Evolutionary conservation across 2,888 invertebrate genomes (phyloP).

Genomic region (Tetranychus truncatus): DNA sequence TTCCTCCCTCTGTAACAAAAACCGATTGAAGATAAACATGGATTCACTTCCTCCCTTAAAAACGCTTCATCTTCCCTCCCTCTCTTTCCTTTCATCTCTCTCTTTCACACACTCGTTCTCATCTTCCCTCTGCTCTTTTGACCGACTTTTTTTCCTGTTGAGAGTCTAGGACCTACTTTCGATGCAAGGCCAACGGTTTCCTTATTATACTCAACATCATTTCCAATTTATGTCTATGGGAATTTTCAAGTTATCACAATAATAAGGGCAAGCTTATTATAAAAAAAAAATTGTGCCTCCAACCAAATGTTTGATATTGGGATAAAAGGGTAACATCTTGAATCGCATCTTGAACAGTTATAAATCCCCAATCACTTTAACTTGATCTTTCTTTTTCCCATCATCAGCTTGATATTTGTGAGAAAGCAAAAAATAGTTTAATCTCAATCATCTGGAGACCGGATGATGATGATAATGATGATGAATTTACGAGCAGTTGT

Average conservation of each 20-base stretch:
- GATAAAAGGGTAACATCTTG: not conserved
- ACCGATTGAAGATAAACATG: too few relatives aligned
- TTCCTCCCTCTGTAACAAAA: too few relatives aligned
- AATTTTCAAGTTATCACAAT: not conserved
- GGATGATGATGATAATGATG: not conserved
- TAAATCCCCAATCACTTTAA: not conserved
- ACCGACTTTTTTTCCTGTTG: not conserved
- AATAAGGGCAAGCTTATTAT: not conserved
- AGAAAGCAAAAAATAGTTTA: not conserved
- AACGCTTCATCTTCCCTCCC: not conserved
- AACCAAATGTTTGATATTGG: not conserved
- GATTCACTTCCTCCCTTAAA: too few relatives aligned
- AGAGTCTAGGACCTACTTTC: conserved; percentile 1
- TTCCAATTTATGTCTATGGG: not conserved
- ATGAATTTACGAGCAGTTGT: not conserved
- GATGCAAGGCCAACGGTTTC: not conserved
- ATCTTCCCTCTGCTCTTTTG: conserved; percentile 9
- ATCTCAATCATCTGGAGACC: not conserved
- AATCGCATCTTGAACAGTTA: not conserved
- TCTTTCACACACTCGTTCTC: conserved; percentile 7
- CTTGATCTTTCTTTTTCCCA: not conserved
- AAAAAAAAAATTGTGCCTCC: not conserved
- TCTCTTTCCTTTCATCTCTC: not conserved
- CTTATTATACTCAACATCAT: not conserved
- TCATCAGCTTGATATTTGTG: not conserved